Evolutionary conservation across 2,797 vertebrate genomes (phyloP).

Genomic region (Pseudochromis fuscus): DNA sequence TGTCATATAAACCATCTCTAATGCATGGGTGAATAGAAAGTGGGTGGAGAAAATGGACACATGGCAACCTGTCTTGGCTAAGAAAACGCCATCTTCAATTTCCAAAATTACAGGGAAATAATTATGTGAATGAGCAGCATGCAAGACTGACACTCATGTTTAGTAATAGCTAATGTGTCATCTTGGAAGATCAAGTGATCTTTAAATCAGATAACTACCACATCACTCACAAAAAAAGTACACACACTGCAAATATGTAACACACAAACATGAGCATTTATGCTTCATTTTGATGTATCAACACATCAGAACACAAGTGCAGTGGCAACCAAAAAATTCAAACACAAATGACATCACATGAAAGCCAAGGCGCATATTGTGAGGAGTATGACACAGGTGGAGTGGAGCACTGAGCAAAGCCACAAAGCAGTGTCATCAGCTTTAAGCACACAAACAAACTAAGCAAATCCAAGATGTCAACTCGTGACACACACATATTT

Average conservation of each 20-base stretch:
- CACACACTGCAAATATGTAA: conserved; percentile 15
- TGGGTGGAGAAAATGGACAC: conserved; percentile 1
- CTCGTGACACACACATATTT: not conserved
- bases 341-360: no score
- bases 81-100: not conserved
- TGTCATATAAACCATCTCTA: conserved; percentile 2
- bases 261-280: conserved; percentile 8
- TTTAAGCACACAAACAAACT: not conserved
- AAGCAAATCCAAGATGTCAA: not conserved
- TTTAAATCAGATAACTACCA: not conserved
- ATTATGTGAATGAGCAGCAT: not conserved
- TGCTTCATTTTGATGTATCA: no score
- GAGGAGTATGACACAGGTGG: not conserved
- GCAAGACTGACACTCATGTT: not conserved
- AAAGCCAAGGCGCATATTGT: not conserved
- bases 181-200: not conserved
- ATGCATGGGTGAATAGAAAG: not conserved
- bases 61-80: not conserved
- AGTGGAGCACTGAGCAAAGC: not conserved
- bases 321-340: not conserved
- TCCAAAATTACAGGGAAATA: not conserved
- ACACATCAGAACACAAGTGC: not conserved
- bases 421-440: not conserved
- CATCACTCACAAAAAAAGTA: not conserved
- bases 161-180: not conserved